A percentile compares a stretch with the other conserved stretches of the same genome.
Evolutionary conservation across 1,140 invertebrate genomes (phyloP).

Genomic region (Eupeodes corollae): DNA sequence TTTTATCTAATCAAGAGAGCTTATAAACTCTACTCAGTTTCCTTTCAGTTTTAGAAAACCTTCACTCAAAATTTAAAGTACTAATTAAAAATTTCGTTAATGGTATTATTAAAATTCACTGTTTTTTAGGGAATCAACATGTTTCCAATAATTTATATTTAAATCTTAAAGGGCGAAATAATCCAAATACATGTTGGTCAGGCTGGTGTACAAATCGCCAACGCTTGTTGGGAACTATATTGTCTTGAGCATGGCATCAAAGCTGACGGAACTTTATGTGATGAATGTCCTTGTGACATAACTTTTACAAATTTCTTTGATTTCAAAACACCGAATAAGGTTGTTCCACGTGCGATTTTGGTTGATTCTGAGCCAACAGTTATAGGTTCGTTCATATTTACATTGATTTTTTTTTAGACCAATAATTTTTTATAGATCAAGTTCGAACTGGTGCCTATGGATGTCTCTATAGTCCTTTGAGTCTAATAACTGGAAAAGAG

Average conservation of each 20-base stretch:
- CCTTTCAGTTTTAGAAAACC: too few species aligned
- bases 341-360: slow-evolving; percentile 66
- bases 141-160: not conserved
- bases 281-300: slow-evolving; percentile 36
- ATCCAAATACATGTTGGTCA: slow-evolving; percentile 59
- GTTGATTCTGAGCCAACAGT: slow-evolving; percentile 75
- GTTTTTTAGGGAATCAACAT: too few species aligned
- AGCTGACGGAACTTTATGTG: slow-evolving; percentile 55
- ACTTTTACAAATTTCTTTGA: slow-evolving; percentile 57
- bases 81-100: too few species aligned
- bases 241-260: slow-evolving; percentile 72
- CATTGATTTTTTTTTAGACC: too few species aligned
- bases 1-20: too few species aligned
- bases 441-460: slow-evolving; percentile 61
- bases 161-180: slow-evolving; percentile 37
- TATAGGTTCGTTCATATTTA: slow-evolving; percentile 38
- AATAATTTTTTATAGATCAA: slow-evolving; percentile 42
- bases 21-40: too few species aligned
- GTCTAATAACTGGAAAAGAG: slow-evolving; percentile 69
- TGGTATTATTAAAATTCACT: too few species aligned
- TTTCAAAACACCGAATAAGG: slow-evolving; percentile 46
- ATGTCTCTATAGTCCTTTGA: slow-evolving; percentile 64
- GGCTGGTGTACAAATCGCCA: slow-evolving; percentile 69
- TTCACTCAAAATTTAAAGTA: too few species aligned
- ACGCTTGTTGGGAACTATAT: slow-evolving; percentile 73